Conservation (phyloP, 1,140 invertebrate genomes). For the Leptinotarsa texana region DNA sequence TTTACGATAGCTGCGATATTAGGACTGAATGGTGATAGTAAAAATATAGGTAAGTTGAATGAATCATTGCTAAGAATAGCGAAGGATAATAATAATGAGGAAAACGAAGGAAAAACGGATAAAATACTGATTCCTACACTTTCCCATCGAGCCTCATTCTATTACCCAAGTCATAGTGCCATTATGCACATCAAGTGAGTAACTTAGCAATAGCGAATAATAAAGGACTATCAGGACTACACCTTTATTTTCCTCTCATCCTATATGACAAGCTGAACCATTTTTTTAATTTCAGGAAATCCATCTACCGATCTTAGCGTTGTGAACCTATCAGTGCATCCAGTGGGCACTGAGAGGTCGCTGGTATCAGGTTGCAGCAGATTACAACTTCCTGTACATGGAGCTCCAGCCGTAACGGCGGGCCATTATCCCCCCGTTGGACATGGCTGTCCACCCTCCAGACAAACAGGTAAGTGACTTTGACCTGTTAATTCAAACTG, state of each 20-base stretch:
- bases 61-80: too few relatives aligned
- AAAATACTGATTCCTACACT: too few relatives aligned
- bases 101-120: too few relatives aligned
- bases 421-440: constrained; percentile 40
- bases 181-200: background rate
- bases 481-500: background rate
- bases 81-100: too few relatives aligned
- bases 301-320: constrained; percentile 43
- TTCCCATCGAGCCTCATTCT: too few relatives aligned
- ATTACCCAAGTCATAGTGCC: too few relatives aligned
- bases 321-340: constrained; percentile 50
- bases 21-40: constrained; percentile 61
- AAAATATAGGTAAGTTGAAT: constrained; percentile 15
- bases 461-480: constrained; percentile 41
- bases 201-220: background rate
- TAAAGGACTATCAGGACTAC: background rate
- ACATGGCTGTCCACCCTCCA: constrained; percentile 39
- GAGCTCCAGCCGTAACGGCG: constrained; percentile 34
- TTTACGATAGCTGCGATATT: constrained; percentile 83
- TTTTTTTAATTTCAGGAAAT: constrained; percentile 23
- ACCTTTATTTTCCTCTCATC: background rate
- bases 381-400: constrained; percentile 47
- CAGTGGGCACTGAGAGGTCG: constrained; percentile 32
- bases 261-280: background rate
- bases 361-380: constrained; percentile 46